These are phyloP conservation scores for Eulemur rubriventer DNA, from an alignment of 2,797 vertebrate species.

Conservation along the genomic window DNA sequence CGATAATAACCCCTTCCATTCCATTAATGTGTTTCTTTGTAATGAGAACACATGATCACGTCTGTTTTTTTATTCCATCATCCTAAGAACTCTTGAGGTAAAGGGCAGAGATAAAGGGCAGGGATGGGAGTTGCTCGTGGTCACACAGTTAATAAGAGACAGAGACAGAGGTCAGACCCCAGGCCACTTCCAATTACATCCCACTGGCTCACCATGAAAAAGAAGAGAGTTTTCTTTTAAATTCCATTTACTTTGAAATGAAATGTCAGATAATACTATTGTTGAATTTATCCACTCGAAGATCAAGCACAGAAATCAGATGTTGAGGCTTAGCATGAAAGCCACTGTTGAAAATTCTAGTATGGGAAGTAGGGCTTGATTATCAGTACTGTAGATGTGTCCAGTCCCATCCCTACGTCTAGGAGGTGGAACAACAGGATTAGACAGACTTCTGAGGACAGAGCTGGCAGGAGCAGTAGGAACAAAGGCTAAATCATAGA, in stretches of 20 bases:
- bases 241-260: neutral
- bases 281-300: slow-evolving; percentile 31
- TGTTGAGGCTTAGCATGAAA: neutral
- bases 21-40: neutral
- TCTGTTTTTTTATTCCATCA: neutral
- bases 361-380: neutral
- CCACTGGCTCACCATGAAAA: neutral
- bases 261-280: slow-evolving; percentile 5
- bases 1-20: neutral
- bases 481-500: neutral
- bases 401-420: neutral
- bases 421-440: neutral
- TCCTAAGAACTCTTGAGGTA: neutral
- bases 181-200: neutral
- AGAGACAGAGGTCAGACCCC: neutral
- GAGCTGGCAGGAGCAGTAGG: neutral
- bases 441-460: neutral
- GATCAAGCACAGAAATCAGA: neutral
- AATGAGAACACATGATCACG: neutral
- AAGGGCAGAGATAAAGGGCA: neutral
- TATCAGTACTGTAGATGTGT: neutral
- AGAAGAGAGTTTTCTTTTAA: slow-evolving; percentile 9
- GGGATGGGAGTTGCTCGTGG: neutral
- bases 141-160: slow-evolving; percentile 2
- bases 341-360: neutral